Evolutionary conservation across 2,797 vertebrate genomes (phyloP), one percentile per base, ranked within the genome.

Genomic region (Eleutherodactylus coqui): DNA sequence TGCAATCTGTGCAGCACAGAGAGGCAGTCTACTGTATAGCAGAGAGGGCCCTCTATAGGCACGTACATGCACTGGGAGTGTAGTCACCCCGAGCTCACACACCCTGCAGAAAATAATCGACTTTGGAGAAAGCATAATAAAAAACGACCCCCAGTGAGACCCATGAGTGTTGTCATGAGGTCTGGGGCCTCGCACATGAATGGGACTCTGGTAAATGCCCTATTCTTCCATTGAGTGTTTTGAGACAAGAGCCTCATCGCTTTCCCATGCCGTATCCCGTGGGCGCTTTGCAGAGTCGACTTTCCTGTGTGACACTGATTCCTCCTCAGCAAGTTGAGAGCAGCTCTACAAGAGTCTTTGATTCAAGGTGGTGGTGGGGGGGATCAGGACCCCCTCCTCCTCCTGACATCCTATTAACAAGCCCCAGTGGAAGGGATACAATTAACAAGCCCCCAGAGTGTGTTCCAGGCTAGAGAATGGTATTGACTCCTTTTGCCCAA

Each of bases 361-460:
- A 47, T 19, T 45, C 7, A 21, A 21, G 29, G n/a, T n/a, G n/a
- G 9, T 45, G 24, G 67, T 1, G 6, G 58, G 51, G 41, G 27
- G 17, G 80, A n/a, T 36, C 36, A 3, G 21, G 62, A 38, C 38
- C 75, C 55, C 69, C 45, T 47, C n/a, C 51, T 0, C 19, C 60
- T 27, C 36, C 75, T 14, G 1, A 17, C 80, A 29, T 49, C 11
- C 75, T n/a, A 55, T 76, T 80, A 80, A 84, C 69, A 64, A 75
- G 86, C 43, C 67, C 76, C 58, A 43, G 38, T 47, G 82, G 53
- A 49, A 4, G 21, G 76, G 76, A 55, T 13, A 36, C 49, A 72
- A 34, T 76, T 85, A 85, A 85, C 49, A 79, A 85, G 47, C 24
- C 76, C 84, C 84, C 41, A n/a, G 77, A 62, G 69, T 67, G 58